These are phyloP conservation scores for Teinopalpus imperialis DNA, from an alignment of 2,888 invertebrate species.

Conservation along the genomic window DNA sequence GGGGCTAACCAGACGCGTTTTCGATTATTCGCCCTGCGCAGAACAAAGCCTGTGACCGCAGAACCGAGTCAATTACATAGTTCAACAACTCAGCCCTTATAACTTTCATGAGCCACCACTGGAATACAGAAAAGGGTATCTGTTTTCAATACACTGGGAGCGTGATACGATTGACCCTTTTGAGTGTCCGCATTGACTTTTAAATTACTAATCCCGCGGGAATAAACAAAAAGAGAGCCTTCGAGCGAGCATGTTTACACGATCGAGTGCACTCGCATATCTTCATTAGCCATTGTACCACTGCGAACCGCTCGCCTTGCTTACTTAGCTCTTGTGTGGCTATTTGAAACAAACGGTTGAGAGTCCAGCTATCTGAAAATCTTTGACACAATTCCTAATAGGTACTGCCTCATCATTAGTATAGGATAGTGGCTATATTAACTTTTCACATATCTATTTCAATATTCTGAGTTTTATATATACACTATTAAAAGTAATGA, in stretches of 20 bases:
- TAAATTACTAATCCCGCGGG: conserved; percentile 81
- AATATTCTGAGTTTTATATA: too few relatives aligned
- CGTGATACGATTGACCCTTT: conserved; percentile 78
- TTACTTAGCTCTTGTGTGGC: conserved; percentile 63
- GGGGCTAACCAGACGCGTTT: conserved; percentile 79
- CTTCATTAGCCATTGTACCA: conserved; percentile 65
- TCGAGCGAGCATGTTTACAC: conserved; percentile 69
- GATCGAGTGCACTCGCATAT: conserved; percentile 76
- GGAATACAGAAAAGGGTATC: conserved; percentile 81
- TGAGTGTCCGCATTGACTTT: conserved; percentile 82
- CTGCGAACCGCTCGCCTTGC: conserved; percentile 46
- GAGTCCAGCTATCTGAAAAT: conserved; percentile 33
- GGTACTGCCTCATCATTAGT: too few relatives aligned
- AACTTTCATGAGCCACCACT: conserved; percentile 78
- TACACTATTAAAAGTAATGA: too few relatives aligned
- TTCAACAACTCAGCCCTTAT: conserved; percentile 82
- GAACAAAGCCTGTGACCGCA: conserved; percentile 80
- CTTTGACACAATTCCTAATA: conserved; percentile 40
- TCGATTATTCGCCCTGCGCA: conserved; percentile 76
- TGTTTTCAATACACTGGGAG: conserved; percentile 77
- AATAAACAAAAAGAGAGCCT: conserved; percentile 71
- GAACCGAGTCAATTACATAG: conserved; percentile 82
- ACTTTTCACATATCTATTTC: too few relatives aligned
- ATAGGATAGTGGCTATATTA: too few relatives aligned
- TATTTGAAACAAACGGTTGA: conserved; percentile 34